Base-by-base conservation (phyloP, 2,113 vertebrate species). In the Xyrauchen texanus region DNA sequence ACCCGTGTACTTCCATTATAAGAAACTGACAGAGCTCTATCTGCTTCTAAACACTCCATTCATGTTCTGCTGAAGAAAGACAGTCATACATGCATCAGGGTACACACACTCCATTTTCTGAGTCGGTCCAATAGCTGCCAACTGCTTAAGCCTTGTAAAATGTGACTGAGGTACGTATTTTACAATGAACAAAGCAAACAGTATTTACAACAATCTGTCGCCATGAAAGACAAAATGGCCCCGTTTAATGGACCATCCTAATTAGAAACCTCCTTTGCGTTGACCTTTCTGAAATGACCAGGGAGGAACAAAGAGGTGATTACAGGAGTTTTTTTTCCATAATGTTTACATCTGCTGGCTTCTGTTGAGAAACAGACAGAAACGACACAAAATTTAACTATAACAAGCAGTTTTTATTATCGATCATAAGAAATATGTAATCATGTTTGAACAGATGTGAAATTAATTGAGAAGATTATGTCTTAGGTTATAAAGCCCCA, bases 231-330 rank as follows among this genome's bases (percentile, higher is more conserved):
- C 58, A 47, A 63, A 73, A 77, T 74, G 63, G 49, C 75, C 70
- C 0, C 7, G 57, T 84, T 84, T 84, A 84, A 77, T 78, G 68
- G 75, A 78, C 78, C 80, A 76, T 79, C 68, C 68, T 79, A 83
- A 83, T 83, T 83, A 83, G 76, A 83, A 80, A 58, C 68, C 82
- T 78, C 78, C 82, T 84, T 84, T 76, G 77, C 63, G 6, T 51
- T 84, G 82, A 84, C 82, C 82, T 84, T 84, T 83, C 45, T 42
- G 45, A 74, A 78, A 84, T 66, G 75, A 84, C 82, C 62, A 65
- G 79, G 78, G 78, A 84, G 74, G 78, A 80, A 77, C 55, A 67
- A 78, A 79, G 80, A 52, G 21, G 55, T 63, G 67, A 80, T 83
- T 83, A 83, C 66, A 73, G 51, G 46, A 8, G 9, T 80, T 11